Evolutionary conservation across 2,797 vertebrate genomes (phyloP).

Genomic region (Helarctos malayanus): DNA sequence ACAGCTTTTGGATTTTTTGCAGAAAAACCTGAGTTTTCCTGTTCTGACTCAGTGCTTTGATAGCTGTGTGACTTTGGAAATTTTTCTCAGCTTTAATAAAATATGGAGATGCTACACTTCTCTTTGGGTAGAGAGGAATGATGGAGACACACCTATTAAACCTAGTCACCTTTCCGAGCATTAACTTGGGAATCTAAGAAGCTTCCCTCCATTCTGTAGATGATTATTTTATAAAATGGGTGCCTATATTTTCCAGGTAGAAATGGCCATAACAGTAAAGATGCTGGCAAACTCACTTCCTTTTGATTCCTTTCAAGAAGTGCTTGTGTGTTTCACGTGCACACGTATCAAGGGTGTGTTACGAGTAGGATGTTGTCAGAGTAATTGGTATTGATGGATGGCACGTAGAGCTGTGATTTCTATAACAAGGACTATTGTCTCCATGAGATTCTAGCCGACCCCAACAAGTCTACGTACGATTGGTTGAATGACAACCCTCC

Average conservation of each 20-base stretch:
- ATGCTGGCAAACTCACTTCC: not conserved
- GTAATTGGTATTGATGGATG: slow-evolving; percentile 62
- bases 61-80: not conserved
- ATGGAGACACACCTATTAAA: not conserved
- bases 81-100: slow-evolving; percentile 25
- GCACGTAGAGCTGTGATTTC: not conserved
- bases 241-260: not conserved
- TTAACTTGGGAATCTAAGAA: slow-evolving; percentile 1
- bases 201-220: not conserved
- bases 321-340: not conserved
- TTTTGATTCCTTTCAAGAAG: slow-evolving; percentile 21
- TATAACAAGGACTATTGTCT: slow-evolving; percentile 49
- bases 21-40: not conserved
- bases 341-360: slow-evolving; percentile 5
- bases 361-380: slow-evolving; percentile 38
- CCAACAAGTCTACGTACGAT: slow-evolving; percentile 20
- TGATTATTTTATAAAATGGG: not conserved
- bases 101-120: not conserved
- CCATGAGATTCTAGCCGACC: not conserved
- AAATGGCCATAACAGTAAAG: not conserved
- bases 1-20: not conserved
- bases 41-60: not conserved
- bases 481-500: slow-evolving; percentile 63
- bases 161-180: not conserved
- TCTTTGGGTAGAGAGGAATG: not conserved